phyloP scores from a whole-genome alignment of 2,888 invertebrate genomes.

The Leptopilina drosophilae region DNA sequence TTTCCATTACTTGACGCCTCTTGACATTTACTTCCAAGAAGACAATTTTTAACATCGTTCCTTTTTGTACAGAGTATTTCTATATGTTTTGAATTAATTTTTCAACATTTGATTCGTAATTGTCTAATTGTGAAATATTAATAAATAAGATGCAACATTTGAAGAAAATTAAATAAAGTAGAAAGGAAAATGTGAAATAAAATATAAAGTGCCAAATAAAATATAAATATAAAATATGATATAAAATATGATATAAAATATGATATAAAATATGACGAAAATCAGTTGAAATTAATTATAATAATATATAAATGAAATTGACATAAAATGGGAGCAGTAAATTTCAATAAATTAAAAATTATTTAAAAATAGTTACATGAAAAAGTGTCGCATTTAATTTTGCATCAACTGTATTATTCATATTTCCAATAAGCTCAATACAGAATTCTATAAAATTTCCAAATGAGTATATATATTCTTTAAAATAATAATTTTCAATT shows the following conservation, averaged over 20 bases:
- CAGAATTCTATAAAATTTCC: not conserved
- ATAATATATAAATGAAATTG: too few species aligned
- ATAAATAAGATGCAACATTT: not conserved
- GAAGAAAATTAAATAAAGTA: too few species aligned
- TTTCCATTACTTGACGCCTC: not conserved
- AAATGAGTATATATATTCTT: not conserved
- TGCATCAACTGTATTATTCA: not conserved
- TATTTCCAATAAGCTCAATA: not conserved
- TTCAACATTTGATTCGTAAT: too few species aligned
- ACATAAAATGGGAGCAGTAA: not conserved
- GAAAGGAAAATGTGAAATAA: not conserved
- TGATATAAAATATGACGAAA: too few species aligned
- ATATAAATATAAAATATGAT: not conserved
- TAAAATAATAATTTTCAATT: too few species aligned
- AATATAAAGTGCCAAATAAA: not conserved
- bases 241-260: not conserved
- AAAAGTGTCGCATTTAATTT: too few species aligned
- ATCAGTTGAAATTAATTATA: too few species aligned
- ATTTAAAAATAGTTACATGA: not conserved
- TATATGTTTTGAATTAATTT: not conserved
- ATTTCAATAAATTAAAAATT: constrained; percentile 8
- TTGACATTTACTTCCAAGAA: not conserved
- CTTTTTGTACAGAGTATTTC: not conserved
- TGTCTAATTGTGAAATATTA: too few species aligned
- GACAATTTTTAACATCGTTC: not conserved